Evolutionary conservation across 2,797 vertebrate genomes (phyloP).

Genomic region (Aeoliscus strigatus): DNA sequence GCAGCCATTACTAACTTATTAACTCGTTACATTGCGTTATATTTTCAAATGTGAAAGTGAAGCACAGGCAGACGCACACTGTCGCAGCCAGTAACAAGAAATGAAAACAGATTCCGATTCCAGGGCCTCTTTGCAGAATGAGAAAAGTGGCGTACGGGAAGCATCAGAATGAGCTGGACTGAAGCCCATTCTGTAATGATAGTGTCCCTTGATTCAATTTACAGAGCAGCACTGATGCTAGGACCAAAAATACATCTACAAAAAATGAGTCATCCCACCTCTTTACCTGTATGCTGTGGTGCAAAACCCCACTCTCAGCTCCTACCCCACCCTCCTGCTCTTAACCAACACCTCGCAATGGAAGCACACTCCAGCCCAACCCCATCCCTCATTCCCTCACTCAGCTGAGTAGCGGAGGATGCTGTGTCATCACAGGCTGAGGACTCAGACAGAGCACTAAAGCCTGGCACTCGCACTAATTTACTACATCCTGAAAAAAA

Average conservation of each 20-base stretch:
- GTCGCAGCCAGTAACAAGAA: too few species aligned
- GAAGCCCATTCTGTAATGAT: constrained; percentile 1
- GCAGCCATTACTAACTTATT: too few species aligned
- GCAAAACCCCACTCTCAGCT: constrained; percentile 20
- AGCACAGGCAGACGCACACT: too few species aligned
- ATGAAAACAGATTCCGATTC: not conserved
- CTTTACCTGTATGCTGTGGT: constrained; percentile 27
- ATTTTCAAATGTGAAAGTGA: too few species aligned
- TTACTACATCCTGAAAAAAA: constrained; percentile 64
- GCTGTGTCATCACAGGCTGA: constrained; percentile 78
- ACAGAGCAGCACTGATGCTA: not conserved
- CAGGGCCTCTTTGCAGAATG: not conserved
- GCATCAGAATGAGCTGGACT: not conserved
- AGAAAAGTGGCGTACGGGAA: constrained; percentile 1
- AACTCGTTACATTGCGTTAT: too few species aligned
- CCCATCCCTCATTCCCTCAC: constrained; percentile 32
- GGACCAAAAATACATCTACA: constrained; percentile 2
- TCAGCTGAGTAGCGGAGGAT: constrained; percentile 58
- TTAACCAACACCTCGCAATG: constrained; percentile 44
- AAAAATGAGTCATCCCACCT: constrained; percentile 23
- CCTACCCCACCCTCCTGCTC: constrained; percentile 40
- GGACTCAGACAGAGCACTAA: constrained; percentile 72
- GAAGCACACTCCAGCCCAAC: constrained; percentile 31
- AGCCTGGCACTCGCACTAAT: constrained; percentile 65
- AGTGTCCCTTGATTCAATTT: constrained; percentile 18